Evolutionary conservation across 2,113 vertebrate species (phyloP), one percentile per base, ranked within the genome.

Genomic region (Serilophus lunatus): DNA sequence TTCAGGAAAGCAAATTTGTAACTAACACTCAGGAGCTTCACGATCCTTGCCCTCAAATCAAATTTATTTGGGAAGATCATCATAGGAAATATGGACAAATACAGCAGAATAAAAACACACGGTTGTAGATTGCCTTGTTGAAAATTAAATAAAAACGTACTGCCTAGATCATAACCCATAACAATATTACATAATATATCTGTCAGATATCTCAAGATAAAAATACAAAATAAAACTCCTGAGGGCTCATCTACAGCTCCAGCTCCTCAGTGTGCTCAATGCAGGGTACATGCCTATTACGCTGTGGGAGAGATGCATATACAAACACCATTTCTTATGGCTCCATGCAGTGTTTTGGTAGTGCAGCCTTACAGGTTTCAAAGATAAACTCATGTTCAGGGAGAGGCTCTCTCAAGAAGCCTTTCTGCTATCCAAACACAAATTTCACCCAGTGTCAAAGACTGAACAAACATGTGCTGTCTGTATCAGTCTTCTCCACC

Each of bases 31-130:
- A 93, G 84, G 57, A 97, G 68, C 72, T 91, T 95, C 89, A 94
- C 45, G 35, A 86, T 95, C 57, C 68, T 96, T 96, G 92, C 92
- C 94, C 93, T 97, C 96, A 96, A 97, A 95, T 97, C 90, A 95
- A 69, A 97, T 98, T 98, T 98, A 98, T 98, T 98, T 96, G 94
- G 92, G 88, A 97, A 96, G 95, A 96, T 96, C 85, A 81, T 97
- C 93, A 93, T 97, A 96, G 77, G 97, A 97, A 97, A 95, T 96
- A 97, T 76, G 86, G 96, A 97, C 96, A 97, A 96, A 91, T 96
- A 97, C 88, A 97, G 92, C 96, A 97, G 95, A 96, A 94, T 95
- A 94, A 95, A 96, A 98, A 78, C 95, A 96, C 86, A 94, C 88
- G 94, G 60, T 94, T 86, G 18, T 92, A 96, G 76, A 51, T 77